Conservation (phyloP, 2,113 vertebrate species). For the Phocoena sinus region DNA sequence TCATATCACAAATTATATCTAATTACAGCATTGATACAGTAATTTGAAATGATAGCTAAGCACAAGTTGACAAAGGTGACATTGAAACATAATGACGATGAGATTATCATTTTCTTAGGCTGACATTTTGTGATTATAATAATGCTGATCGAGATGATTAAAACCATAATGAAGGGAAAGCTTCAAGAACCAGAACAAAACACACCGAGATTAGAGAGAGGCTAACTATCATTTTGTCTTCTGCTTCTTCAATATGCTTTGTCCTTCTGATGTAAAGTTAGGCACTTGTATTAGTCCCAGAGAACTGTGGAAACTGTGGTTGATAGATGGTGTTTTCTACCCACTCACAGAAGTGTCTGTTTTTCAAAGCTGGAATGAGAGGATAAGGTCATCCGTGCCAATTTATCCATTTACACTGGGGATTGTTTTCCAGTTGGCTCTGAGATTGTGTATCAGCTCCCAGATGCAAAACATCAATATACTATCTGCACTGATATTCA, state of each 20-base stretch:
- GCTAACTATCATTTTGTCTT: slow-evolving; percentile 45
- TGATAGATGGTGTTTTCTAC: slow-evolving; percentile 34
- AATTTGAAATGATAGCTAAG: slow-evolving; percentile 75
- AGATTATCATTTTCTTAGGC: slow-evolving; percentile 78
- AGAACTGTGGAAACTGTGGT: slow-evolving; percentile 21
- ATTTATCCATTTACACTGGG: slow-evolving; percentile 58
- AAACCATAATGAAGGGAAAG: slow-evolving; percentile 74
- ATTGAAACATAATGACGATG: slow-evolving; percentile 78
- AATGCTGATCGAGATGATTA: slow-evolving; percentile 80
- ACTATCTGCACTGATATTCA: background rate
- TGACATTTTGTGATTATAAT: slow-evolving; percentile 82
- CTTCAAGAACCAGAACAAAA: slow-evolving; percentile 71
- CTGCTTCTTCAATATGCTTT: slow-evolving; percentile 40
- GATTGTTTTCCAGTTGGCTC: slow-evolving; percentile 47
- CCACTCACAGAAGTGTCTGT: slow-evolving; percentile 9
- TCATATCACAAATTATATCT: slow-evolving; percentile 71
- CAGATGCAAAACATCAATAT: slow-evolving; percentile 49
- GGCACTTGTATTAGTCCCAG: slow-evolving; percentile 26
- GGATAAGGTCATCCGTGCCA: slow-evolving; percentile 48
- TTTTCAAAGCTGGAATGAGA: slow-evolving; percentile 36
- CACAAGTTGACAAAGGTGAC: slow-evolving; percentile 80
- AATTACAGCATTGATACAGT: slow-evolving; percentile 73
- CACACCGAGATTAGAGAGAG: background rate
- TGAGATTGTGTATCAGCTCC: slow-evolving; percentile 53
- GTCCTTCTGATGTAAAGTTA: slow-evolving; percentile 33